Base-by-base conservation (phyloP, 2,888 invertebrate genomes). In the Xanthia icteritia region DNA sequence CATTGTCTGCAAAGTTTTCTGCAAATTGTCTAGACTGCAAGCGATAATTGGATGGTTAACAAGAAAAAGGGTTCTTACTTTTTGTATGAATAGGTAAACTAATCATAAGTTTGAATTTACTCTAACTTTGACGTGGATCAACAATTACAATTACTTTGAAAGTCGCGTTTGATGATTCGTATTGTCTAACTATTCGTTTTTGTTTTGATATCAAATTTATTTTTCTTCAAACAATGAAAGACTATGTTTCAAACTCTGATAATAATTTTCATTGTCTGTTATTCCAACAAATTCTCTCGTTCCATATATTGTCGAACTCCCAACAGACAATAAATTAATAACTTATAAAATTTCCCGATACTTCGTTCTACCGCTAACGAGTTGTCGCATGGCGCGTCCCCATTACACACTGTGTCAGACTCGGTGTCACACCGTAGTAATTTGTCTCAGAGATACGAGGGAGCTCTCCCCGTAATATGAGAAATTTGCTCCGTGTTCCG, bases 271-370 rank as follows among this genome's bases (percentile, higher is more conserved):
- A 77, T 77, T 85, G 67, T 81, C 61, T 76, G 69, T 77, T 77
- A 66, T 77, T 83, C 36, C n/a, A 85, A 78, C 65, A 54, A 77
- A 82, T 67, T 83, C 48, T 81, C 83, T 73, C 82, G 68, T 73
- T 79, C 66, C 76, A 78, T 85, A 82, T 77, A 84, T 77, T 87
- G 76, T 84, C 70, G 68, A 86, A 82, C 69, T 84, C 78, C 77
- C 66, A 77, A 58, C 70, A 86, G 88, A 79, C 84, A 84, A 88
- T 88, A 87, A 88, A 87, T 87, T 87, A 81, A 83, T 83, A 87
- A 85, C 77, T 86, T 73, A 79, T 79, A 83, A 79, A 83, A 86
- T 80, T 86, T 83, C 76, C 85, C 81, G 68, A 88, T 85, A 85
- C 82, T 86, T 87, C 72, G 81, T 66, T 81, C 77, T 65, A 73